Percentiles rank a stretch among this genome's conserved stretches.
These are phyloP conservation scores for Mythimna albipuncta DNA, from an alignment of 2,888 invertebrate genomes.

Conservation along the genomic window DNA sequence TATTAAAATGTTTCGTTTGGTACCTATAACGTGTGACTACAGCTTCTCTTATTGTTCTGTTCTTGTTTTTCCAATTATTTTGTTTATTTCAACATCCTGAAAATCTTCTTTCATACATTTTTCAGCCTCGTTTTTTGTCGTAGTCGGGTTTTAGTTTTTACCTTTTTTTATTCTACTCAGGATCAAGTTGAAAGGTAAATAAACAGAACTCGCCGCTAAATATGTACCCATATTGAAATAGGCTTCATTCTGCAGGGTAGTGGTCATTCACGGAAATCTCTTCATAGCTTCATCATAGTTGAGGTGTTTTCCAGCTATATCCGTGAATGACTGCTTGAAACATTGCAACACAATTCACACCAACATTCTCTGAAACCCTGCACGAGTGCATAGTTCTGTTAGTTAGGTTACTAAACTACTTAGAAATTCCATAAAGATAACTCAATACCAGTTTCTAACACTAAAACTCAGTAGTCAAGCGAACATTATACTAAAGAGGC, in stretches of 20 bases:
- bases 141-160: too few relatives aligned
- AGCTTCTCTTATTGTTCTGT: too few relatives aligned
- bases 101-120: too few relatives aligned
- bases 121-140: too few relatives aligned
- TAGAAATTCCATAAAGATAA: background rate
- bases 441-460: background rate
- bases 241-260: background rate
- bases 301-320: background rate
- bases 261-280: constrained; percentile 1
- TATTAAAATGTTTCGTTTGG: too few relatives aligned
- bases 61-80: too few relatives aligned
- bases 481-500: background rate
- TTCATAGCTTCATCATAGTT: background rate
- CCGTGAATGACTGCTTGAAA: background rate
- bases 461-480: background rate
- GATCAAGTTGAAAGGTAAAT: constrained; percentile 26
- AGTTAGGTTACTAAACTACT: background rate
- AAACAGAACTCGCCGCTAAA: constrained; percentile 16
- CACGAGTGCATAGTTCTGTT: too few relatives aligned
- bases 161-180: background rate
- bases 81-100: too few relatives aligned
- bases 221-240: constrained; percentile 11
- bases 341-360: background rate
- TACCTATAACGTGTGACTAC: too few relatives aligned
- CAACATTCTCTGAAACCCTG: background rate